Evolutionary conservation across 2,888 invertebrate species (phyloP), one percentile per base, ranked within the genome.

Genomic region (Himalopsyche kuldschensis): DNA sequence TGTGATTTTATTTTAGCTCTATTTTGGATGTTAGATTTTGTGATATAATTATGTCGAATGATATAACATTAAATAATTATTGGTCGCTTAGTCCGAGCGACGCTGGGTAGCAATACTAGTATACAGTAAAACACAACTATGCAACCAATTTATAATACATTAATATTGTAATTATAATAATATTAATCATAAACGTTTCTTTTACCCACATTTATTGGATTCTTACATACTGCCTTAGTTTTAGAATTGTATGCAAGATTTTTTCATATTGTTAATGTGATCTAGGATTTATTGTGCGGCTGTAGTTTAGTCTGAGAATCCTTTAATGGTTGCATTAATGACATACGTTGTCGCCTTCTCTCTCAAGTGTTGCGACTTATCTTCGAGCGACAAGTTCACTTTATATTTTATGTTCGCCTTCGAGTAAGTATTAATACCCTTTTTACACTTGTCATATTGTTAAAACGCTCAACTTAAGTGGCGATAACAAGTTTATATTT

Each of bases 311-410:
- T 46, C 31, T 47, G 47, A 47, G 47, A 46, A 46, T 47, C 31
- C 47, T 41, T 79, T 79, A 79, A 79, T 79, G 47, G 79, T 48
- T 41, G 79, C 41, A 79, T 79, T 79, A 79, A 79, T 79, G 79
- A 46, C 46, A 48, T 46, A 78, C 47, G 79, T 79, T 79, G 79
- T 79, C 79, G 77, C 35, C 77, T 77, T 77, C 31, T 47, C 27
- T 2, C 47, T 46, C 46, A 41, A 41, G n/a, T 78, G 17, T 47
- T 78, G 20, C n/a, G 10, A 46, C 79, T 17, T 27, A 48, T 79
- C 47, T 69, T 69, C 30, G 11, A 30, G 15, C 30, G 69, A 69
- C 48, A 41, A 46, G 24, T 24, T 24, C 79, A 79, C 27, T 48
- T 48, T 79, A 31, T 48, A 79, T 79, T 47, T 79, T 79, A 79